Evolutionary conservation across 2,797 vertebrate genomes (phyloP), one percentile per base, ranked within the genome.

Genomic region (Megaceryle alcyon): DNA sequence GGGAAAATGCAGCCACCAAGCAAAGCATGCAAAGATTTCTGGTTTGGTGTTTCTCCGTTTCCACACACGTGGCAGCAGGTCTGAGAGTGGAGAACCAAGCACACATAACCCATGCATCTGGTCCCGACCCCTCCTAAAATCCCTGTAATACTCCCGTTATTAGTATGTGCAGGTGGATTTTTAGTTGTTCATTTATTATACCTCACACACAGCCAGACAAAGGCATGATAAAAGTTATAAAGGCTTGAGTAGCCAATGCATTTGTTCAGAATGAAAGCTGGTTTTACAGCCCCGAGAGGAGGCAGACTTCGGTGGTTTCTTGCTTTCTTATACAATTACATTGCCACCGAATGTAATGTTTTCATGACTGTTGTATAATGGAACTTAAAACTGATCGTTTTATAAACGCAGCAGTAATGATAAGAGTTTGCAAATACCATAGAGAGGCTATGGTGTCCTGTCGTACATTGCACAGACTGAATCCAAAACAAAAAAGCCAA

Each of bases 361-460:
- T 93, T 94, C 94, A 78, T 66, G 92, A 72, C 89, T 90, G 13
- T 57, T 37, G 0, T 65, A 89, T 78, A 94, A 93, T 43, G 76
- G 89, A 94, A 94, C 65, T 87, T 76, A 79, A 66, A 88, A 46
- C 79, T 56, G 86, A 90, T 94, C 63, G 37, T 94, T 94, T 88
- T 65, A 88, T 88, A 94, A 85, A 65, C 70, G 65, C 28, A 56
- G 82, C 82, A 83, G 79, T 92, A 76, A 91, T 1, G 56, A 49
- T 72, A 66, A 94, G 79, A 57, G 91, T 76, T 95, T 70, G 91
- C 69, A 88, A 94, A 92, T n/a, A 56, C 82, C 70, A 73, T 5
- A 92, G 89, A 56, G 53, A 78, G 77, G 63, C 89, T 82, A 23
- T 41, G 49, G 49, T 33, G 5, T 68, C 63, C 87, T 72, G 31